Evolutionary conservation across 2,113 vertebrate species (phyloP).

Genomic region (Ageneiosus marmoratus): DNA sequence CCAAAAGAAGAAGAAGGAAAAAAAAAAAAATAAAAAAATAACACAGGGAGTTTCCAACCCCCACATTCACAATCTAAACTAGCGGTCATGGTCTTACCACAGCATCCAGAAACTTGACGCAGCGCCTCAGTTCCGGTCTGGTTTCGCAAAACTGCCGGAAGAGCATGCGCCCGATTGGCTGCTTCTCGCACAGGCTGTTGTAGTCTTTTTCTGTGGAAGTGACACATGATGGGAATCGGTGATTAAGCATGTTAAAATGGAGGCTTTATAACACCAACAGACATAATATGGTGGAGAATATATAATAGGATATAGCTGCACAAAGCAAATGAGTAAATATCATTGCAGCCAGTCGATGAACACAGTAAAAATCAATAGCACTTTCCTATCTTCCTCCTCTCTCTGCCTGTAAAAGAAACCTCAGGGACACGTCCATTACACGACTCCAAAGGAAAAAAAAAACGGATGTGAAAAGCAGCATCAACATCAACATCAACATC

Average conservation of each 20-base stretch:
- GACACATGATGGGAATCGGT: slow-evolving; percentile 22
- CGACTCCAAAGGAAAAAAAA: slow-evolving; percentile 15
- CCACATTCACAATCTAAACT: neutral
- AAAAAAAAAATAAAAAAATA: too few species aligned
- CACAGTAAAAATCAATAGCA: slow-evolving; percentile 56
- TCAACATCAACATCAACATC: slow-evolving; percentile 31
- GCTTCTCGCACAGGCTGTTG: slow-evolving; percentile 89
- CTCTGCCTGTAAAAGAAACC: slow-evolving; percentile 36
- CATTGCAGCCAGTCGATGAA: slow-evolving; percentile 46
- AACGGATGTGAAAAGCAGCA: slow-evolving; percentile 22
- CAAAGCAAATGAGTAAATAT: slow-evolving; percentile 49
- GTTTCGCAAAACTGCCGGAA: slow-evolving; percentile 94
- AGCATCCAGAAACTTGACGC: slow-evolving; percentile 89
- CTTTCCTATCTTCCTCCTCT: slow-evolving; percentile 42
- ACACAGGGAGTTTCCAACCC: too few species aligned
- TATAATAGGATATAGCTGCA: neutral
- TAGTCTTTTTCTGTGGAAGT: slow-evolving; percentile 86
- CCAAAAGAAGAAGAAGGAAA: neutral
- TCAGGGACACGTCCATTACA: slow-evolving; percentile 50
- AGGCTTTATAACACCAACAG: slow-evolving; percentile 12
- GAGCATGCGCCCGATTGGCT: slow-evolving; percentile 89
- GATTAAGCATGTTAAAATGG: slow-evolving; percentile 31
- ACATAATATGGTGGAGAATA: too few species aligned
- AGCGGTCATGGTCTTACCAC: slow-evolving; percentile 78
- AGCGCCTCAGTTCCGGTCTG: slow-evolving; percentile 83